These are phyloP conservation scores for Cylloceria caligata DNA, from an alignment of 2,888 invertebrate genomes.

Conservation along the genomic window DNA sequence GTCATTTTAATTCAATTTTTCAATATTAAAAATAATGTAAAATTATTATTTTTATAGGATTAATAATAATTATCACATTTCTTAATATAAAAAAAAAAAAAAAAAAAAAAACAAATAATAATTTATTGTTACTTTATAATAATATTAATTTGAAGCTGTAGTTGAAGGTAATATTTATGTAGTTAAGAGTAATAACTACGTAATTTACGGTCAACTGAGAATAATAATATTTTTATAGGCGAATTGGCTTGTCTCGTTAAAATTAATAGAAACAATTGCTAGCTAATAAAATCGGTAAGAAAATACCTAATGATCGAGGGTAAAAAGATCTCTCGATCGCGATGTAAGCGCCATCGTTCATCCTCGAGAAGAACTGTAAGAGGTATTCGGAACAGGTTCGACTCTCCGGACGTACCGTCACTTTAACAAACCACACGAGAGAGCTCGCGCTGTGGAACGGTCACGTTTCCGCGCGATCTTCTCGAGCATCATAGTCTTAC, in stretches of 20 bases:
- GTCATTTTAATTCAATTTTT: background rate
- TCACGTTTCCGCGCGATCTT: conserved; percentile 10
- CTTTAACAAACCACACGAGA: conserved; percentile 69
- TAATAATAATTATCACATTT: background rate
- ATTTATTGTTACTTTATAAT: too few species aligned
- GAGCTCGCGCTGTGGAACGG: conserved; percentile 32
- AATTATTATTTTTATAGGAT: background rate
- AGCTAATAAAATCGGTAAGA: conserved; percentile 16
- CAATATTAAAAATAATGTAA: background rate
- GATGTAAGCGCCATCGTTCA: conserved; percentile 69
- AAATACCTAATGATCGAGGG: conserved; percentile 5
- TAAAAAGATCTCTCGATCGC: conserved; percentile 38
- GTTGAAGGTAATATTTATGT: too few species aligned
- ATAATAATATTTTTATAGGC: background rate
- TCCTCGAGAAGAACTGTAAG: conserved; percentile 52
- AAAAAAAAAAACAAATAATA: too few species aligned
- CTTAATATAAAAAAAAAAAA: too few species aligned
- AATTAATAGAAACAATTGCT: background rate
- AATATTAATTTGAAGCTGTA: too few species aligned
- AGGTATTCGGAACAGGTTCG: conserved; percentile 81
- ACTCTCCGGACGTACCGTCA: conserved; percentile 76
- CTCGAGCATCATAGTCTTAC: conserved; percentile 12
- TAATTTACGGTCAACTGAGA: background rate
- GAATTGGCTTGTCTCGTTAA: background rate
- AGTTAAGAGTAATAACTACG: background rate